Base-by-base conservation (phyloP, 2,113 vertebrate genomes). In the Tamias sibiricus region DNA sequence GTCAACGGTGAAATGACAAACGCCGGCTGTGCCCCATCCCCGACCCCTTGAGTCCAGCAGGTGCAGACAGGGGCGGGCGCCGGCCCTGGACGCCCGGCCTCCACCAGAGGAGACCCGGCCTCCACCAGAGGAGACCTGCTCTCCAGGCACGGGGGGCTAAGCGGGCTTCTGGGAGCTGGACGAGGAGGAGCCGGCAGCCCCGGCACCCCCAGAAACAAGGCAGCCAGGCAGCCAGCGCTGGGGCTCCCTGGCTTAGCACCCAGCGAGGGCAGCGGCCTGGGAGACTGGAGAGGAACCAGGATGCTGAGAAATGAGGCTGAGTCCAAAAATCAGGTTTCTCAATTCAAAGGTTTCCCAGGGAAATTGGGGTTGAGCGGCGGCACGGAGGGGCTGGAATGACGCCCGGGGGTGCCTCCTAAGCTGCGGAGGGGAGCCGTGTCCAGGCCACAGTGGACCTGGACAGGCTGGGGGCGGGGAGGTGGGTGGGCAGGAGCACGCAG, bases 21-120 rank as follows among this genome's bases (percentile, higher is more conserved):
- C 0, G 4, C 17, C 2, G 8, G 10, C 20, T 0, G 13, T 12
- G 17, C 68, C 37, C 16, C 0, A 6, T 4, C 3, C 16, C 7
- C 3, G 0, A 7, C 4, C 24, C 40, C 4, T 9, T 3, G 49
- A 2, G 68, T 11, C 17, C 6, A 14, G 57, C 37, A 52, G 57
- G 30, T 0, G 26, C 6, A 7, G 1, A 9, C 9, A 0, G 8
- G 6, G 19, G 1, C 2, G 0, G 0, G 14, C 0, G 4, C 3
- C 11, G 0, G 6, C 4, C 22, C 35, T 0, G 14, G 64, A 20
- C 0, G 11, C 7, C 7, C 66, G 5, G 8, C n/a, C 64, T 1
- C 22, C n/a, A 22, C 10, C 30, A 40, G 84, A 30, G 14, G 37
- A 24, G n/a, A n/a, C 7, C 7, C 66, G 5, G 8, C n/a, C 64